These are phyloP conservation scores for Chymomyza amoena DNA, from an alignment of 2,888 invertebrate genomes.

Conservation along the genomic window DNA sequence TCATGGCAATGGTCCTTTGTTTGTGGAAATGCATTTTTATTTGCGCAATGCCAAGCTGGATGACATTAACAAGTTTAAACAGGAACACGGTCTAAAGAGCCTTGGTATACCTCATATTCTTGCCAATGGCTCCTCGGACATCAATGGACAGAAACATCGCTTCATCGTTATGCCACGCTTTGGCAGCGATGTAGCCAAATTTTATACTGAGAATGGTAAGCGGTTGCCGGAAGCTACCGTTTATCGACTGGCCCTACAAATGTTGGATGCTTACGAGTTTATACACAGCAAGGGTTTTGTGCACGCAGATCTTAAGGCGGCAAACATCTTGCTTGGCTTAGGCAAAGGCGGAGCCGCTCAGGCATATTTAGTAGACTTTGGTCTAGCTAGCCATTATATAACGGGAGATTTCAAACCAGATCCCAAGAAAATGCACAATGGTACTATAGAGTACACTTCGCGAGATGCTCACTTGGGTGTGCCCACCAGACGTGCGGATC, in stretches of 20 bases:
- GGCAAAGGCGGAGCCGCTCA: constrained; percentile 84
- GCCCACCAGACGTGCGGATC: constrained; percentile 92
- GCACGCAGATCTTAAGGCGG: constrained; percentile 97
- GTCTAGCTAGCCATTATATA: constrained; percentile 88
- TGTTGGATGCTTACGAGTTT: constrained; percentile 93
- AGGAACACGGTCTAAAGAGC: constrained; percentile 81
- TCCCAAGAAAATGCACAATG: constrained; percentile 95
- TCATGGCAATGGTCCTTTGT: constrained; percentile 94
- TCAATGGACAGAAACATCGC: constrained; percentile 88
- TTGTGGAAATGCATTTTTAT: constrained; percentile 96
- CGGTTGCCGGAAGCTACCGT: constrained; percentile 86
- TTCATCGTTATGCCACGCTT: constrained; percentile 94
- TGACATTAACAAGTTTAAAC: constrained; percentile 82
- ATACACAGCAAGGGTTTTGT: constrained; percentile 94
- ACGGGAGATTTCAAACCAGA: constrained; percentile 92
- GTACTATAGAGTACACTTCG: constrained; percentile 97
- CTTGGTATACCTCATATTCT: constrained; percentile 92
- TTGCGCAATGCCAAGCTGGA: constrained; percentile 86
- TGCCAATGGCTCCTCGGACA: constrained; percentile 90
- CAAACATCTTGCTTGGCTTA: constrained; percentile 91
- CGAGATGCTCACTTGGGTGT: constrained; percentile 96
- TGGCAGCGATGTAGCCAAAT: constrained; percentile 90
- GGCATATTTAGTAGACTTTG: constrained; percentile 95
- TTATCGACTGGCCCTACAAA: constrained; percentile 89
- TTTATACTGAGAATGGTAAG: constrained; percentile 84